These are phyloP conservation scores for Macrochelys suwanniensis DNA, from an alignment of 2,797 vertebrate genomes.

Conservation along the genomic window DNA sequence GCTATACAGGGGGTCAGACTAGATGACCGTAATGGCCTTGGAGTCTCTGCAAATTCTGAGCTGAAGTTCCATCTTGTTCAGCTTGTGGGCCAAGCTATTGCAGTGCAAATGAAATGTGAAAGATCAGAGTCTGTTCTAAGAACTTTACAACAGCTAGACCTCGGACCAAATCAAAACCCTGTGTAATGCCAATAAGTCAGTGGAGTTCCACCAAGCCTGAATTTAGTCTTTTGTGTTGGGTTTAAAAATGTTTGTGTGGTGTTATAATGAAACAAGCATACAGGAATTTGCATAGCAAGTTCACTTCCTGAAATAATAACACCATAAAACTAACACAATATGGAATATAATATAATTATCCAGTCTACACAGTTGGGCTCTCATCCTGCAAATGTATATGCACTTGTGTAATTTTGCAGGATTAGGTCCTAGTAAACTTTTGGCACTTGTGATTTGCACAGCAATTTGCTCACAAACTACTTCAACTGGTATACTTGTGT, in stretches of 20 bases:
- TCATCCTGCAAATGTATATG: accelerated
- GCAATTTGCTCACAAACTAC: not conserved
- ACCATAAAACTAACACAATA: not conserved
- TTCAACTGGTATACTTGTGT: not conserved
- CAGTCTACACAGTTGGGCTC: not conserved
- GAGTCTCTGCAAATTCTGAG: not conserved
- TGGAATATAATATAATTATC: accelerated
- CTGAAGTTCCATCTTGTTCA: not conserved
- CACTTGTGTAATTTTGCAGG: not conserved
- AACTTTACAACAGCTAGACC: not conserved
- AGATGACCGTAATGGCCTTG: no score
- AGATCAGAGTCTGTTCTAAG: not conserved
- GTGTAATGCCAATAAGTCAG: not conserved
- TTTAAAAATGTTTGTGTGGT: not conserved
- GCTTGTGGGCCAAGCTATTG: not conserved
- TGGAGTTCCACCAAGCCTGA: not conserved
- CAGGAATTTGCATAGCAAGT: not conserved
- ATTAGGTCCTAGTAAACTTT: not conserved
- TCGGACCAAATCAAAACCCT: not conserved
- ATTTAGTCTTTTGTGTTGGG: not conserved
- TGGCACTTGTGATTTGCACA: not conserved
- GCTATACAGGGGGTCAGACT: no score
- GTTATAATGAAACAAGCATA: not conserved
- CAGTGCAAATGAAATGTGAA: not conserved
- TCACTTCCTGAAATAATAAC: not conserved